A percentile compares a stretch with the other conserved stretches of the same genome.
Evolutionary conservation across 2,113 vertebrate species (phyloP).

Genomic region (Prionailurus bengalensis): DNA sequence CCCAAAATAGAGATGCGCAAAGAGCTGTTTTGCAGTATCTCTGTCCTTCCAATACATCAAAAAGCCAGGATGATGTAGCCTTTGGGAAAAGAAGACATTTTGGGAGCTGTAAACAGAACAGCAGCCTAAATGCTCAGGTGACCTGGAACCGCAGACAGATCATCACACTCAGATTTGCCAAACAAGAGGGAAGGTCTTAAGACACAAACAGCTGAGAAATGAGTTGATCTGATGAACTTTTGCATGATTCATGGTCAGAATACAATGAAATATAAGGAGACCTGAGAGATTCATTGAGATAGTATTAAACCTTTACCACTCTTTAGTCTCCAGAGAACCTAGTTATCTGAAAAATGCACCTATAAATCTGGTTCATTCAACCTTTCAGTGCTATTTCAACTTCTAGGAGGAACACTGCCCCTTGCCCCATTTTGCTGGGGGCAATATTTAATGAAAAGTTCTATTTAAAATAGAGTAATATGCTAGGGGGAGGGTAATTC

Average conservation of each 20-base stretch:
- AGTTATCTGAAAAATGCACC: conserved; percentile 42
- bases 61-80: neutral
- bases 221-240: conserved; percentile 60
- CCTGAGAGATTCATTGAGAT: conserved; percentile 40
- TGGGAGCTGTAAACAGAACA: conserved; percentile 58
- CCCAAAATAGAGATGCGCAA: conserved; percentile 30
- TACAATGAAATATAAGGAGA: conserved; percentile 10
- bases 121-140: conserved; percentile 43
- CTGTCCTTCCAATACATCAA: neutral
- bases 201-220: conserved; percentile 52
- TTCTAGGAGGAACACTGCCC: neutral
- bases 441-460: conserved; percentile 25
- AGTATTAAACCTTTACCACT: conserved; percentile 40
- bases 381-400: neutral
- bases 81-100: conserved; percentile 34
- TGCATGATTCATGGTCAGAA: conserved; percentile 2
- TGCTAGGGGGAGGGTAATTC: neutral
- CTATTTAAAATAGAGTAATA: neutral
- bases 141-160: conserved; percentile 25
- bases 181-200: conserved; percentile 5
- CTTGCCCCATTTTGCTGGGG: neutral
- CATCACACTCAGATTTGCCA: neutral
- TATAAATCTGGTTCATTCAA: neutral
- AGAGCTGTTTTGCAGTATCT: conserved; percentile 46
- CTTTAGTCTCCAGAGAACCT: neutral